Conservation (phyloP, 1,140 invertebrate genomes). For the Pseudomyrmex flavicornis region DNA sequence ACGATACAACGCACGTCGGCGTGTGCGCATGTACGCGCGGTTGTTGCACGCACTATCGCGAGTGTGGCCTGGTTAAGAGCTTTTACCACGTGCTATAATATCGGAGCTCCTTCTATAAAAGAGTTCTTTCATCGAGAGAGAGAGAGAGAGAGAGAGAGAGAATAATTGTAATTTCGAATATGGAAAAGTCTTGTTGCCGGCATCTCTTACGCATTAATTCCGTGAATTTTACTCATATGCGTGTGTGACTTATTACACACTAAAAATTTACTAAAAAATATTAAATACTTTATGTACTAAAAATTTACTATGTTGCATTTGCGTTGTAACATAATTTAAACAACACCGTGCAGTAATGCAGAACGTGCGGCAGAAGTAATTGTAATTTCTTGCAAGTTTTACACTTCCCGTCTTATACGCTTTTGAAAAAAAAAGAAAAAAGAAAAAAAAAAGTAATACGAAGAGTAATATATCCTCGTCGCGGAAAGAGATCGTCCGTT, state of each 20-base stretch:
- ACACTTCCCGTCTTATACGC: no score
- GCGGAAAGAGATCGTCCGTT: neutral
- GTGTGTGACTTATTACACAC: no score
- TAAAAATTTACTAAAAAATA: no score
- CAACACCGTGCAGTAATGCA: no score
- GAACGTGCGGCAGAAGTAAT: no score
- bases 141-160: neutral
- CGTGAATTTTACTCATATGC: no score
- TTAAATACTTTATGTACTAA: no score
- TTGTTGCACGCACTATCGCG: slow-evolving; percentile 54
- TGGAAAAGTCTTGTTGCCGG: slow-evolving; percentile 20
- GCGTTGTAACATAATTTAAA: no score
- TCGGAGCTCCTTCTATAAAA: slow-evolving; percentile 24
- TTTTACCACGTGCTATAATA: slow-evolving; percentile 55
- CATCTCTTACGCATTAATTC: no score
- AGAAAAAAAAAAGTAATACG: neutral
- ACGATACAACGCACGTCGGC: slow-evolving; percentile 46
- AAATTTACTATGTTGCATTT: no score
- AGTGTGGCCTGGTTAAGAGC: slow-evolving; percentile 57
- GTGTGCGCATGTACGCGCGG: slow-evolving; percentile 21
- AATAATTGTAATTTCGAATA: slow-evolving; percentile 56
- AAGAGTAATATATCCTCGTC: neutral
- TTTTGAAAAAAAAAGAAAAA: no score
- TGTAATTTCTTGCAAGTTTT: no score
- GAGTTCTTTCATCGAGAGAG: slow-evolving; percentile 7